Evolutionary conservation across 2,888 invertebrate genomes (phyloP), one percentile per base, ranked within the genome.

Genomic region (Cyclophora punctaria): DNA sequence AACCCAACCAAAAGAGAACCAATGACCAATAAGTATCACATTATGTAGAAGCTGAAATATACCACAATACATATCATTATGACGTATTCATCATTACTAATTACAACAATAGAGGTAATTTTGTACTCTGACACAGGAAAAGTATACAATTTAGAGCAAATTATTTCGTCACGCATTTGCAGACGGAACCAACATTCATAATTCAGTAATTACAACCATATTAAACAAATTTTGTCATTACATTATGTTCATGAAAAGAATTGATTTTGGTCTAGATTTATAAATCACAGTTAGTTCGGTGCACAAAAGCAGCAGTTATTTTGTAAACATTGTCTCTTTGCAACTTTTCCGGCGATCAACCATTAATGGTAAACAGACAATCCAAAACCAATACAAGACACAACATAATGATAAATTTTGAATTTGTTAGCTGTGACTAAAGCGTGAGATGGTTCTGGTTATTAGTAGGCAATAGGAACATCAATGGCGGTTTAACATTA

Each of bases 321-420:
- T 20, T 20, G 20, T 20, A 20, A 20, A 20, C 20, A 20, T 20
- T 20, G 20, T 20, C 20, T 20, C 20, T 52, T 57, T 57, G 53
- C 51, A 56, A 61, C 59, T 43, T 57, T 58, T 59, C 46, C 50
- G 51, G 53, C 52, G 56, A 55, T 44, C 35, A 48, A 62, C 60
- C 58, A 66, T 64, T 64, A 66, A 64, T 66, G 63, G 67, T 66
- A 63, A 58, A 69, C 62, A 71, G 63, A 75, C 73, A 80, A 86
- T 83, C 80, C 80, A 82, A 78, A 85, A 88, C 89, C 89, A 87
- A 89, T 88, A 88, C 89, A 89, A 89, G 88, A 89, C 88, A 88
- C 88, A 89, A 87, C 89, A 86, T 81, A 64, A 69, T 75, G 69
- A 64, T 68, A 71, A 83, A 86, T 87, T 89, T 89, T 66, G 86